Conservation (phyloP, 2,888 invertebrate genomes). For the Drosophila hamatofila region DNA sequence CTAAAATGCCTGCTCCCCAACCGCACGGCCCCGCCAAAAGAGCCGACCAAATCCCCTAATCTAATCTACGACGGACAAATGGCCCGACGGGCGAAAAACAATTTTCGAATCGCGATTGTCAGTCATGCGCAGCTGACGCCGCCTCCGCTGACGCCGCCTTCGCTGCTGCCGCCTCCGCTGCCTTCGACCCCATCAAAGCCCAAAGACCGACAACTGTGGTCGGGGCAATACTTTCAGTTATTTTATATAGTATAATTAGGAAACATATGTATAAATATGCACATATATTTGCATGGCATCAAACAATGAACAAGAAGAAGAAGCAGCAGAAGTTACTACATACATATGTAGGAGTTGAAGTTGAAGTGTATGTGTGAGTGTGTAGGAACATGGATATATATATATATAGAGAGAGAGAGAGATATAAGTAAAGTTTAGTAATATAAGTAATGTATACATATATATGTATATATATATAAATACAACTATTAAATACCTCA, state of each 20-base stretch:
- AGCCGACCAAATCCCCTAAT: slow-evolving; percentile 53
- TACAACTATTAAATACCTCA: too few species aligned
- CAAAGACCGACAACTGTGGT: slow-evolving; percentile 18
- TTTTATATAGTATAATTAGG: slow-evolving; percentile 39
- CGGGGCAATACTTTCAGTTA: slow-evolving; percentile 49
- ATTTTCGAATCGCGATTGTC: slow-evolving; percentile 70
- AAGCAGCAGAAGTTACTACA: neutral
- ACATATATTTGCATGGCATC: slow-evolving; percentile 10
- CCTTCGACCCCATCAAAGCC: slow-evolving; percentile 27
- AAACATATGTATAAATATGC: slow-evolving; percentile 31
- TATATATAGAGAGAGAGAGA: too few species aligned
- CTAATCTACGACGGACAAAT: slow-evolving; percentile 62
- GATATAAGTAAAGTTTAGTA: too few species aligned
- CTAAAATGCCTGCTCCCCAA: slow-evolving; percentile 45
- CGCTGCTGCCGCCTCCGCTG: slow-evolving; percentile 55
- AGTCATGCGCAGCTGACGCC: slow-evolving; percentile 71
- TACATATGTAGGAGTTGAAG: neutral
- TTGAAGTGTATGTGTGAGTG: neutral
- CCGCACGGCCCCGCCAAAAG: slow-evolving; percentile 5
- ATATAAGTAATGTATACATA: too few species aligned
- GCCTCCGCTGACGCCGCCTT: slow-evolving; percentile 59
- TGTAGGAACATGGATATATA: neutral
- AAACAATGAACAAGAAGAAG: neutral
- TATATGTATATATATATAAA: neutral
- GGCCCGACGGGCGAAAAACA: slow-evolving; percentile 62